Percentiles rank a stretch among this genome's conserved stretches.
These are phyloP conservation scores for Hydrochoerus hydrochaeris DNA, from an alignment of 2,113 vertebrate genomes.

Conservation along the genomic window DNA sequence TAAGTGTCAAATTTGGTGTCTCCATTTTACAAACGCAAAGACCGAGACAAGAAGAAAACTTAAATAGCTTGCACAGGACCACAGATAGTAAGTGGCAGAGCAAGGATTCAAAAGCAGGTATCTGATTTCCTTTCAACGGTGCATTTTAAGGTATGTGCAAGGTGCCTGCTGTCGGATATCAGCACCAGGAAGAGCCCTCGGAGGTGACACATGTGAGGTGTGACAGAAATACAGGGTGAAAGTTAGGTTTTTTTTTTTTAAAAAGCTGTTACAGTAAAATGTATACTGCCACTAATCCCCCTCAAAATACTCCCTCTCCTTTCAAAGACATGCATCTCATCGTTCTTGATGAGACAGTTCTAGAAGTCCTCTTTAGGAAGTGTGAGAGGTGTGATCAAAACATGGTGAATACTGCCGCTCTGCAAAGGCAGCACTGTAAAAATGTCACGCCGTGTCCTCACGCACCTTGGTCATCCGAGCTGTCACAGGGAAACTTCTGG, in stretches of 20 bases:
- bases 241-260: too few species aligned
- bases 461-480: neutral
- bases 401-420: too few species aligned
- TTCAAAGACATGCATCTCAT: neutral
- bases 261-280: neutral
- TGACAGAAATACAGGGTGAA: neutral
- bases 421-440: neutral
- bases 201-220: too few species aligned
- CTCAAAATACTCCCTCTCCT: neutral
- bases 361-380: neutral
- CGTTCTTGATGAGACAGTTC: too few species aligned
- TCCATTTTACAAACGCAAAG: neutral
- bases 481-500: neutral
- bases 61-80: neutral
- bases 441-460: neutral
- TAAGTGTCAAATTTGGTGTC: neutral
- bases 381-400: neutral
- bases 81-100: neutral
- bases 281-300: neutral
- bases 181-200: neutral
- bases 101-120: neutral
- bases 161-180: neutral
- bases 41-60: neutral
- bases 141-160: neutral
- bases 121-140: neutral